Evolutionary conservation across 1,140 invertebrate species (phyloP).

Genomic region (Penaeus japonicus): DNA sequence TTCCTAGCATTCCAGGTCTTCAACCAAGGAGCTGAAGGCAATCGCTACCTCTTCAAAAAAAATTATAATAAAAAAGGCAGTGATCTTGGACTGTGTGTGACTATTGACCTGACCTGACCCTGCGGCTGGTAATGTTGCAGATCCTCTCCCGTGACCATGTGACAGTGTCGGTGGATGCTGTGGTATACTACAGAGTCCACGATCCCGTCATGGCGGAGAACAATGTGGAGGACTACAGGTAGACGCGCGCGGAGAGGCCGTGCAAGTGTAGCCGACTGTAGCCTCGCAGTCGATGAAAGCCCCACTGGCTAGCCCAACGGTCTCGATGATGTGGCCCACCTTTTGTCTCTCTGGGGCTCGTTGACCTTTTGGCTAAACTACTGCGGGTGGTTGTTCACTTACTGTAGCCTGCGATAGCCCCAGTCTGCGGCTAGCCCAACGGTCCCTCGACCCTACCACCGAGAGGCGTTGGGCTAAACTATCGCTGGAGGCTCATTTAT

Average conservation of each 20-base stretch:
- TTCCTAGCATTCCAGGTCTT: too few species aligned
- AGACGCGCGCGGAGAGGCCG: background rate
- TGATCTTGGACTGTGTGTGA: background rate
- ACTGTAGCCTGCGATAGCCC: background rate
- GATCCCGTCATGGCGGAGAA: constrained; percentile 70
- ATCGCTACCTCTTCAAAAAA: background rate
- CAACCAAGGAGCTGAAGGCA: background rate
- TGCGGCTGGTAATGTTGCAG: constrained; percentile 58
- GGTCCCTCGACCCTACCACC: background rate
- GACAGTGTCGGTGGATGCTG: constrained; percentile 67
- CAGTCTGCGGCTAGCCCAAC: background rate
- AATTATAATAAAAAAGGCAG: background rate
- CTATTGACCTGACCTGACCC: constrained; percentile 33
- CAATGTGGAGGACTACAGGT: constrained; percentile 72
- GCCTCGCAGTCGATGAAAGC: background rate
- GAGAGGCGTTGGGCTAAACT: background rate
- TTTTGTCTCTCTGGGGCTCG: background rate
- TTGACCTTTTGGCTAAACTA: constrained; percentile 33
- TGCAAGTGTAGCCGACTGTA: background rate
- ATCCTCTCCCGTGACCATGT: constrained; percentile 60
- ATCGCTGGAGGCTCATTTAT: background rate
- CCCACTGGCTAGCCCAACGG: constrained; percentile 4
- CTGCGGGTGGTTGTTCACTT: constrained; percentile 7
- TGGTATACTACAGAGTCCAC: constrained; percentile 68
- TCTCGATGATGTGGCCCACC: background rate